A percentile compares a stretch with the other conserved stretches of the same genome.
phyloP scores from a whole-genome alignment of 1,140 invertebrate genomes.

The Eubasilissa regina region DNA sequence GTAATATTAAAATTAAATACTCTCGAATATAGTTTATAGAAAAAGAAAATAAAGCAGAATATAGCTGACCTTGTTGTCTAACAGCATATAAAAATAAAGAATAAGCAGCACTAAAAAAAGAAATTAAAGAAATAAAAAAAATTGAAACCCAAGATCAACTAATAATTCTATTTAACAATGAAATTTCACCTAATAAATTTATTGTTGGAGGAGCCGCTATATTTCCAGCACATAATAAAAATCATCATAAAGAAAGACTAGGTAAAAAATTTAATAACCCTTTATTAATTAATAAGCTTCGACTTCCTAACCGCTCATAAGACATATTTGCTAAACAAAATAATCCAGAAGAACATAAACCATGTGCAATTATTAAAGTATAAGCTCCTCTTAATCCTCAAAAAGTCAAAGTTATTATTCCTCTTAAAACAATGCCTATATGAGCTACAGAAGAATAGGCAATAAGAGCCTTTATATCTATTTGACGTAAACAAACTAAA shows the following conservation, averaged over 20 bases:
- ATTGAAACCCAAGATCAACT: slow-evolving; percentile 65
- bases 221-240: slow-evolving; percentile 73
- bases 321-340: slow-evolving; percentile 79
- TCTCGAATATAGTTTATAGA: slow-evolving; percentile 67
- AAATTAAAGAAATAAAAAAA: slow-evolving; percentile 70
- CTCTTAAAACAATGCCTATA: no score
- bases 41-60: slow-evolving; percentile 67
- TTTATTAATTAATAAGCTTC: slow-evolving; percentile 69
- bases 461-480: slow-evolving; percentile 76
- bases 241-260: slow-evolving; percentile 74
- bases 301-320: slow-evolving; percentile 73
- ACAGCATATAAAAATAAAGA: slow-evolving; percentile 73
- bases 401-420: no score
- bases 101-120: slow-evolving; percentile 70
- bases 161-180: slow-evolving; percentile 74
- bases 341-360: slow-evolving; percentile 67
- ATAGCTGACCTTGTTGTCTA: slow-evolving; percentile 73
- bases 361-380: no score
- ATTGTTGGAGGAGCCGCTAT: slow-evolving; percentile 68
- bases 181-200: slow-evolving; percentile 74
- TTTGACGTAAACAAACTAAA: slow-evolving; percentile 76
- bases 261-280: slow-evolving; percentile 69
- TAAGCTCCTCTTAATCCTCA: no score
- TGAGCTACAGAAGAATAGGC: slow-evolving; percentile 77
- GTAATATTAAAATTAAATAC: slow-evolving; percentile 75